Evolutionary conservation across 2,113 vertebrate genomes (phyloP).

Genomic region (Rostratula benghalensis): DNA sequence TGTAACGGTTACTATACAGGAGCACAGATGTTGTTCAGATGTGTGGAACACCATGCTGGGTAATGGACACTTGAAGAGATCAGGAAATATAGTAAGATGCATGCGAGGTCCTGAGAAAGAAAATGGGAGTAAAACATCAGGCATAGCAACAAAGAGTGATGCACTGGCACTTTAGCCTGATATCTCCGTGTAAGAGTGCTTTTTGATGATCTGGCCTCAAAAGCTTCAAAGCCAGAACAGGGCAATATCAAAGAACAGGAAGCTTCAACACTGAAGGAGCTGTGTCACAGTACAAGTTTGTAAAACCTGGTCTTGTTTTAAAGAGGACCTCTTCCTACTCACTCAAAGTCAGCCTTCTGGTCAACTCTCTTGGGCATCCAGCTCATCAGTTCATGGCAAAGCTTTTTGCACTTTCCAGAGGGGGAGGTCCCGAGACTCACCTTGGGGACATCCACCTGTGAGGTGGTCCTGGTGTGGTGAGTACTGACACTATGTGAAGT

Average conservation of each 20-base stretch:
- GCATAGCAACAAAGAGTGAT: not conserved
- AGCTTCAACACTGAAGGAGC: not conserved
- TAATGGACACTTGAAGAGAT: not conserved
- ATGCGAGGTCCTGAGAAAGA: not conserved
- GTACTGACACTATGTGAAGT: not conserved
- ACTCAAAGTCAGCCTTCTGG: not conserved
- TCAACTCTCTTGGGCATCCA: not conserved
- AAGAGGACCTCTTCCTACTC: not conserved
- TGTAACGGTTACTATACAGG: not conserved
- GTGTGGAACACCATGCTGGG: not conserved
- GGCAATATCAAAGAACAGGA: not conserved
- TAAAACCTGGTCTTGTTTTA: not conserved
- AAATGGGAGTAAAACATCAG: not conserved
- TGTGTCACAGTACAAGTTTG: not conserved
- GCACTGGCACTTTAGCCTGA: not conserved
- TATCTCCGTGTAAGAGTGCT: not conserved
- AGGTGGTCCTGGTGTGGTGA: not conserved
- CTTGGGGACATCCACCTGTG: rapidly evolving
- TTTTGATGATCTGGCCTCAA: not conserved
- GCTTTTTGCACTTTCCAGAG: not conserved
- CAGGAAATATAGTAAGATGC: not conserved
- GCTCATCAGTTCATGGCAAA: not conserved
- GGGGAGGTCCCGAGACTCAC: not conserved
- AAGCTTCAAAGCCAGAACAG: not conserved
- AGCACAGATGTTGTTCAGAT: not conserved